phyloP scores from a whole-genome alignment of 2,113 vertebrate species.

The Dendropsophus ebraccatus region DNA sequence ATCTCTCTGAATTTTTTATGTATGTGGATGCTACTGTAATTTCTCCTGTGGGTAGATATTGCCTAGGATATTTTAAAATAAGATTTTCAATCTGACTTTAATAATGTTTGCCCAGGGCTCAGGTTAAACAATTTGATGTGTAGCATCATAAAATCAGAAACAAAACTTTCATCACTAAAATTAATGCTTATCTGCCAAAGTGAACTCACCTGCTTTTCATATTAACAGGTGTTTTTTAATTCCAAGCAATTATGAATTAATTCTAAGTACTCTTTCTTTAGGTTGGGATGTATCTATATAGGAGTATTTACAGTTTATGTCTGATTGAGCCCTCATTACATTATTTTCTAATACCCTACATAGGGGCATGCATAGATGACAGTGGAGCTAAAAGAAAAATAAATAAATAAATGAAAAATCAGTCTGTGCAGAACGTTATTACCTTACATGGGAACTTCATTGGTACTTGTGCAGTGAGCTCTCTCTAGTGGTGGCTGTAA shows the following conservation, averaged over 20 bases:
- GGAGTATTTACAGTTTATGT: too few species aligned
- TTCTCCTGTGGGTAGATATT: conserved; percentile 57
- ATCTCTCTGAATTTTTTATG: conserved; percentile 58
- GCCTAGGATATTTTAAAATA: conserved; percentile 55
- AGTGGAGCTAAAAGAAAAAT: too few species aligned
- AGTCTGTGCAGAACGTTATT: too few species aligned
- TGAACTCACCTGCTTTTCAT: conserved; percentile 32
- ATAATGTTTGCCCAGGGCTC: conserved; percentile 50
- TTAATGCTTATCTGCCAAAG: not conserved
- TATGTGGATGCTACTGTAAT: conserved; percentile 50
- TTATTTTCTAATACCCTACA: too few species aligned
- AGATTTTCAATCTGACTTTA: conserved; percentile 55
- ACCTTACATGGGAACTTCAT: too few species aligned
- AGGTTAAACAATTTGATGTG: conserved; percentile 52
- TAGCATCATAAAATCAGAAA: conserved; percentile 35
- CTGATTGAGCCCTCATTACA: too few species aligned
- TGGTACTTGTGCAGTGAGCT: too few species aligned
- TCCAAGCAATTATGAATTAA: not conserved
- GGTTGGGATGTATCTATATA: not conserved
- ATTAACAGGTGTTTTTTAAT: not conserved
- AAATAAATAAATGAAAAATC: too few species aligned
- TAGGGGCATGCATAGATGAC: too few species aligned
- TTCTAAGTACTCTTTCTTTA: not conserved
- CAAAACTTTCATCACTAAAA: not conserved
- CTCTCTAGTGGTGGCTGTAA: too few species aligned